Base-by-base conservation (phyloP, 2,113 vertebrate species). In the Puma concolor region DNA sequence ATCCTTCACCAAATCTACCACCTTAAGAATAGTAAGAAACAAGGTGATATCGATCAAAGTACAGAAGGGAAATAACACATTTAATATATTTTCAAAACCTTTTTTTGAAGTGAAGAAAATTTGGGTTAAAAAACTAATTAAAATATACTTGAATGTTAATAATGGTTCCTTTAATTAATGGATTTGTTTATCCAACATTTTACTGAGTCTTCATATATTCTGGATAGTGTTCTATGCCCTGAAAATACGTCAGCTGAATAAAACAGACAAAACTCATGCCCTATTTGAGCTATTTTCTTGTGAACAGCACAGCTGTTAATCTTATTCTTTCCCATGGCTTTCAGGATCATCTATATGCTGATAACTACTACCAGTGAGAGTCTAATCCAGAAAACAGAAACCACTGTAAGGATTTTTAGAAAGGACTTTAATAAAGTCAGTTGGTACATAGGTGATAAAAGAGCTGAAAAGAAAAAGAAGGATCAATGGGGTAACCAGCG, bases 361-460 rank as follows among this genome's bases (percentile, higher is more conserved):
- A 82, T 54, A 67, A 76, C 50, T 90, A 16, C 44, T 79, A 66
- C 72, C 19, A 50, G 12, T 79, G 64, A 91, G 13, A 4, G 25
- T 41, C 9, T 87, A 97, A 41, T 86, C 14, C 12, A 66, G 27
- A 72, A 97, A 95, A 80, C 11, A 92, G 63, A 66, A 84, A 69
- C 14, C 27, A 29, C 69, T 72, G 11, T 60, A 50, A 84, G 38
- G 15, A 82, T 71, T 87, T 29, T 64, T 64, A 38, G 52, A 71
- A 52, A 72, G 1, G 54, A 54, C 1, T 76, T 93, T 80, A 52
- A 48, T 36, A 74, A 17, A 96, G 5, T 79, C 64, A n/a, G 25
- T n/a, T 77, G 48, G 3, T 52, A 50, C 4, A 72, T 33, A 71
- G 41, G 14, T n/a, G 15, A 83, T 67, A 80, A 94, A 72, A 41